Conservation (phyloP, 2,797 vertebrate genomes). For the Adrianichthys oophorus region DNA sequence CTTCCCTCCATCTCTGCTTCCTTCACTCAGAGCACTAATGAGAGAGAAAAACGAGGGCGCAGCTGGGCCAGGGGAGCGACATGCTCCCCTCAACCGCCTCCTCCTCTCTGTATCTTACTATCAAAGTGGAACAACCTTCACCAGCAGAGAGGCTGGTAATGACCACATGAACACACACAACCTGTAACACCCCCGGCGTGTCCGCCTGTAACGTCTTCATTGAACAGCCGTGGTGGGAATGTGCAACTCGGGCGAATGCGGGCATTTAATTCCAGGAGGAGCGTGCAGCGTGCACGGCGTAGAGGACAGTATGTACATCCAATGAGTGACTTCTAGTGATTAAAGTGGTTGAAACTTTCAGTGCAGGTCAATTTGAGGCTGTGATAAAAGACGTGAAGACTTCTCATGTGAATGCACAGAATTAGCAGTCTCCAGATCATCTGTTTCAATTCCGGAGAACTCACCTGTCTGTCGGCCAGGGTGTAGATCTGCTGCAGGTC, state of each 20-base stretch:
- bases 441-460: neutral
- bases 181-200: slow-evolving; percentile 40
- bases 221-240: slow-evolving; percentile 9
- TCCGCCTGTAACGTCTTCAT: slow-evolving; percentile 50
- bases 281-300: slow-evolving; percentile 17
- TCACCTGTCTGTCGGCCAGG: slow-evolving; percentile 93
- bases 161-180: slow-evolving; percentile 50
- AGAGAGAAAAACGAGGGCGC: slow-evolving; percentile 68
- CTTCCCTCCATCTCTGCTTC: slow-evolving; percentile 37
- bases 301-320: slow-evolving; percentile 27
- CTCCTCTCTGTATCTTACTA: slow-evolving; percentile 31
- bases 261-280: slow-evolving; percentile 33
- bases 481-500: slow-evolving; percentile 90
- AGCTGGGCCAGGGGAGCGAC: slow-evolving; percentile 67
- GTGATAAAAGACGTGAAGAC: too few relatives aligned
- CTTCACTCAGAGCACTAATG: slow-evolving; percentile 66
- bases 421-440: too few relatives aligned
- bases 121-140: slow-evolving; percentile 59
- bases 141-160: slow-evolving; percentile 61
- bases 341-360: too few relatives aligned
- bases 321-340: neutral
- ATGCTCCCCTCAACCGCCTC: slow-evolving; percentile 28
- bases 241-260: slow-evolving; percentile 15
- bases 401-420: too few relatives aligned
- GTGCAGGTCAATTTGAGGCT: too few relatives aligned